Evolutionary conservation across 2,113 vertebrate species (phyloP), one percentile per base, ranked within the genome.

Genomic region (Odontesthes bonariensis): DNA sequence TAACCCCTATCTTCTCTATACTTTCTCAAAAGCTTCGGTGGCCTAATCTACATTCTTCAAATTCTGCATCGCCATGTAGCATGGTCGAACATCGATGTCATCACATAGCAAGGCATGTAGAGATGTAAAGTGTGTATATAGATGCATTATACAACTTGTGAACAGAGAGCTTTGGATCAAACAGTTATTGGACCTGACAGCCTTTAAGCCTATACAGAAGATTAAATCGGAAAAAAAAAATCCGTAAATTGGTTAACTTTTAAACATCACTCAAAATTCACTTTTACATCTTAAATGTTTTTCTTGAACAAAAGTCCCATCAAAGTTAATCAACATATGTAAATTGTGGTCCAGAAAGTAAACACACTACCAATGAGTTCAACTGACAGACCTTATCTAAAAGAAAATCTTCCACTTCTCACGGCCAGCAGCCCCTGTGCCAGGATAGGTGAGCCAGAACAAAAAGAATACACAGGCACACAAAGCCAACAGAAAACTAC

Each of bases 321-420:
- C n/a, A 35, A 44, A 44, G 9, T 44, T 32, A 44, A 60, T 40
- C 23, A n/a, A 46, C 62, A 64, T 40, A 33, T 9, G 57, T 56
- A 5, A 51, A 47, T 27, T 8, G 19, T 32, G 14, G 19, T 13
- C 9, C 23, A 67, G 19, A 53, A 62, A 61, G 1, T 4, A 40
- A 69, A 53, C 31, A 40, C 47, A 40, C 3, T 6, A 17, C 16
- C 27, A 0, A 6, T 61, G 27, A 68, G 14, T 51, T n/a, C 10
- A 67, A 67, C 19, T 65, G 60, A 62, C 22, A 22, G 55, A 61
- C 23, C 22, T 75, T 40, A 57, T 52, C 62, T 38, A 10, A 63
- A 33, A 60, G 20, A 59, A 75, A 68, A 62, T 10, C 14, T 22
- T 32, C 16, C 59, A 51, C 20, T 62, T 68, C 51, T 59, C 20